Evolutionary conservation across 2,888 invertebrate genomes (phyloP).

Genomic region (Micoletzkya japonica): DNA sequence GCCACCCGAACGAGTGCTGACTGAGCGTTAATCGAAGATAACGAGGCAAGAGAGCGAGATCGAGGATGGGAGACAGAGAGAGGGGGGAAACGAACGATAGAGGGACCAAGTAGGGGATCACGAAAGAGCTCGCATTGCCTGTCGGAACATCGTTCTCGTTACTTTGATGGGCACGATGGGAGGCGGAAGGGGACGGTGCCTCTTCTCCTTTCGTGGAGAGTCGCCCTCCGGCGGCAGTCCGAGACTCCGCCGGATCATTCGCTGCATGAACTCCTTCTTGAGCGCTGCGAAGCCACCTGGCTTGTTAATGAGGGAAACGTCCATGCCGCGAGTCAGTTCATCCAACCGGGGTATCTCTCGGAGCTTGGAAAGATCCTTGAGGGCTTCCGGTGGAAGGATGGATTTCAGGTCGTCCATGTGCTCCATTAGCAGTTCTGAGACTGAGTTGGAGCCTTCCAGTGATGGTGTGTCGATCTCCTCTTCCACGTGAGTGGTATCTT

Average conservation of each 20-base stretch:
- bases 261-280: conserved; percentile 55
- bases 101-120: no score
- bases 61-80: no score
- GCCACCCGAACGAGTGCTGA: no score
- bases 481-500: neutral
- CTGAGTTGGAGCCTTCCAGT: conserved; percentile 7
- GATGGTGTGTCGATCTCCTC: conserved; percentile 24
- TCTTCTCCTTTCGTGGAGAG: conserved; percentile 22
- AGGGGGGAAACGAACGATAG: no score
- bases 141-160: conserved; percentile 41
- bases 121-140: conserved; percentile 32
- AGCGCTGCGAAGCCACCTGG: conserved; percentile 56
- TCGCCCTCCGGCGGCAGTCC: conserved; percentile 42
- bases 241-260: conserved; percentile 50
- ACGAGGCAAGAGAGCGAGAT: no score
- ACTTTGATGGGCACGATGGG: conserved; percentile 52
- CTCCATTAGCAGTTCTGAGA: conserved; percentile 19
- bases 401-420: conserved; percentile 40
- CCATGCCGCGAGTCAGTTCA: conserved; percentile 56
- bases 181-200: conserved; percentile 36
- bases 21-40: no score
- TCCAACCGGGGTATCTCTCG: conserved; percentile 56
- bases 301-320: conserved; percentile 49
- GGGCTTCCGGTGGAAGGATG: conserved; percentile 48
- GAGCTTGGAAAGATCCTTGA: conserved; percentile 50